Base-by-base conservation (phyloP, 2,888 invertebrate genomes). In the Hyles lineata region DNA sequence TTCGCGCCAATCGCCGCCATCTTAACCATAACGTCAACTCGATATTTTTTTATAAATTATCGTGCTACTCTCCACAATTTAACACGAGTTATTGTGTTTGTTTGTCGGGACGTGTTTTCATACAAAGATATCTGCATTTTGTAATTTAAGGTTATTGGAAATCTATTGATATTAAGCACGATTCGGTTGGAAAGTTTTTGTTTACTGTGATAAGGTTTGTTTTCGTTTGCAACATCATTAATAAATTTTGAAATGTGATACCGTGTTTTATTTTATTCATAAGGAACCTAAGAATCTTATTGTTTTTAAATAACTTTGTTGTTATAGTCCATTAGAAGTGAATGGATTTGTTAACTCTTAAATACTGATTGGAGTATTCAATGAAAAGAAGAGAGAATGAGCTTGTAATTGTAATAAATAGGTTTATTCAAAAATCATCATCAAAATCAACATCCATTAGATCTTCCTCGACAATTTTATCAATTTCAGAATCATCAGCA, bases 401-500 rank as follows among this genome's bases (percentile, higher is more conserved):
- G 0, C 43, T 11, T 11, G 15, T 15, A 0, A 43, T 43, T 43
- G 1, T 4, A 43, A 43, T 15, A 43, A 43, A 43, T 15, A 43
- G 11, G 43, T 43, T 11, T 21, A 59, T 21, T 78, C 81, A 93
- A 80, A 91, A 92, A 23, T 91, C 92, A 59, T 92, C 92, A 84
- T 78, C 85, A 74, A 93, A 93, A 81, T 93, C 92, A 19, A 93
- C 83, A 82, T 92, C 92, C 92, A 93, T 93, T 1, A 90, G 50
- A 23, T 89, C 86, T 29, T 85, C 82, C 74, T 62, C 58, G 72
- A 74, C 25, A 72, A 73, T 21, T 70, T 74, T 59, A 58, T 74
- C 71, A 29, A 62, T 63, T 15, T 43, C 7, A 11, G 50, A 32
- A 55, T 1, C n/a, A 55, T 55, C 8, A 55, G 8, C n/a, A 55